Percentiles rank a stretch among this genome's conserved stretches.
Evolutionary conservation across 2,797 vertebrate genomes (phyloP).

Genomic region (Tarsius wallacei): DNA sequence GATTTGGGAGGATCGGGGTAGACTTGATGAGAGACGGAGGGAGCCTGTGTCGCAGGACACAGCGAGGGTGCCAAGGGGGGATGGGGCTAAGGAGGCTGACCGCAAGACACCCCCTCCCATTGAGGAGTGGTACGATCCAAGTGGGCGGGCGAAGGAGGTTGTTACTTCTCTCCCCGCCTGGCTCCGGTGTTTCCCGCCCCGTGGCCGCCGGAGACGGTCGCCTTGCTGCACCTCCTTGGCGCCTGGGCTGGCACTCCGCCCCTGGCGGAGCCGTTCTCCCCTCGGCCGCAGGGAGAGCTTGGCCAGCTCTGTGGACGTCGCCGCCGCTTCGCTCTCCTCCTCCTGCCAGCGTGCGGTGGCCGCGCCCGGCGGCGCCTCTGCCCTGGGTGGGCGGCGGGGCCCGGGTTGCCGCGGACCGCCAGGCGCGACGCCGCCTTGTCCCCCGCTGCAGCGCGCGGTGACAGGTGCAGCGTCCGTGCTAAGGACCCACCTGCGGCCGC

Average conservation of each 20-base stretch:
- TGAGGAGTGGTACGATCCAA: constrained; percentile 65
- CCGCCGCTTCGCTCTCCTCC: neutral
- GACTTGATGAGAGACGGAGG: fast-evolving
- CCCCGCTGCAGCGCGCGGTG: neutral
- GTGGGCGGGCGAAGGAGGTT: neutral
- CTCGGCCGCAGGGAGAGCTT: neutral
- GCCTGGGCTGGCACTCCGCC: constrained; percentile 54
- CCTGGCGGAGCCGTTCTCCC: neutral
- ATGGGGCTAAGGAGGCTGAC: fast-evolving
- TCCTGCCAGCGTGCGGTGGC: neutral
- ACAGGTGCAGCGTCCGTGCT: constrained; percentile 66
- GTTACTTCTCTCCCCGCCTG: neutral
- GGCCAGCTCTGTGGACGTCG: neutral
- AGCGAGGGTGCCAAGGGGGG: neutral
- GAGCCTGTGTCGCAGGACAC: fast-evolving
- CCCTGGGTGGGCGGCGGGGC: constrained; percentile 30
- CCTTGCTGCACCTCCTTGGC: neutral
- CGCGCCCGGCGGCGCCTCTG: neutral
- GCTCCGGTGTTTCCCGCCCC: neutral
- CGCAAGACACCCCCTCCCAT: neutral
- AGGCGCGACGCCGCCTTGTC: constrained; percentile 10
- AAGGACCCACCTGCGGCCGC: constrained; percentile 38
- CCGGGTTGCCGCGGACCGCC: neutral
- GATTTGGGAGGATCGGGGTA: fast-evolving
- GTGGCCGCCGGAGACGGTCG: neutral